Base-by-base conservation (phyloP, 2,113 vertebrate genomes). In the Hypanus sabinus region DNA sequence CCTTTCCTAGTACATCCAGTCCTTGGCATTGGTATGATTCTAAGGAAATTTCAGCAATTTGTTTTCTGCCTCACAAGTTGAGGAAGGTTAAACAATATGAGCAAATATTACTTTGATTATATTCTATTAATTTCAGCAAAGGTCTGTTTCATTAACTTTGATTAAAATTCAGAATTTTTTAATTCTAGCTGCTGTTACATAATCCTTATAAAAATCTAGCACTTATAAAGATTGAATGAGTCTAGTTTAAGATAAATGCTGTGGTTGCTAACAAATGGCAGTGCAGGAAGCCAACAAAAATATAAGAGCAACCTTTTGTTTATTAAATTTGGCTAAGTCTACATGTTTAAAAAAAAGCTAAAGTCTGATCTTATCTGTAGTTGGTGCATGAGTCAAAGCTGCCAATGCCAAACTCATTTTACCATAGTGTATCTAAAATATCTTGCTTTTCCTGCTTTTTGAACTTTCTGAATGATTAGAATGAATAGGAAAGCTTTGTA, bases 251-350 rank as follows among this genome's bases (percentile, higher is more conserved):
- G 88, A 92, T 92, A 92, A 93, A 93, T 93, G 36, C 91, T 93
- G 91, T 93, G 68, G 65, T 93, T 55, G 91, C 91, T 93, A 93
- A 93, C 68, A 93, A 93, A 93, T 93, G 38, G 70, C 91, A 93
- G 68, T 75, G 27, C 70, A 73, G 33, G 91, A 93, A 93, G 91
- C 91, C 91, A 93, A 93, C 22, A 73, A 73, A 93, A 93, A 93
- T 93, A 75, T 38, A 92, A 71, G 91, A 93, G 22, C 36, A 73
- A 36, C 12, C 38, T 22, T 70, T 93, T 70, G 38, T 92, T 27
- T 46, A 93, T 93, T 93, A 93, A 93, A 93, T 93, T 73, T 93
- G 68, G 91, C 91, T 46, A 71, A 38, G 68, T 93, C 70, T 38
- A 55, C 2, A 38, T 71, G 46, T 70, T 92, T 46, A 46, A 20